A percentile compares a stretch with the other conserved stretches of the same genome.
These are phyloP conservation scores for Tetranychus truncatus DNA, from an alignment of 2,888 invertebrate species.

Conservation along the genomic window DNA sequence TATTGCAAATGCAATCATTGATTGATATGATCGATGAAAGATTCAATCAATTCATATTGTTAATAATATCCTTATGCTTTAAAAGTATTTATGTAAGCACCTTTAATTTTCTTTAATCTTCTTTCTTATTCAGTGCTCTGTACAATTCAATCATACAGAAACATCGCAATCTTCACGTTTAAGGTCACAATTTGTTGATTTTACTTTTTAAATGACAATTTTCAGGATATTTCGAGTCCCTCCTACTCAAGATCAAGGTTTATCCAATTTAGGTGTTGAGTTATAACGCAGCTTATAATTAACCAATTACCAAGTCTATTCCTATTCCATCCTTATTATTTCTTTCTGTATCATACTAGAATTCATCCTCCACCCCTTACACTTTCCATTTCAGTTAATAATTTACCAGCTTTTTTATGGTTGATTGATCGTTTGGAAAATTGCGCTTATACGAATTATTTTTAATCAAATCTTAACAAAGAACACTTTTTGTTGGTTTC, in stretches of 20 bases:
- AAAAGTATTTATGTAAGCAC: too few species aligned
- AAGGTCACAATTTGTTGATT: not conserved
- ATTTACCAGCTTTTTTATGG: not conserved
- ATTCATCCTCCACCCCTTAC: not conserved
- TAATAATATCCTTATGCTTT: too few species aligned
- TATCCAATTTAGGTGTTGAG: not conserved
- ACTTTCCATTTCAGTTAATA: conserved; percentile 5
- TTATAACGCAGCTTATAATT: too few species aligned
- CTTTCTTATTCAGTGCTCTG: too few species aligned
- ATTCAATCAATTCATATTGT: not conserved
- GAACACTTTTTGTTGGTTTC: too few species aligned
- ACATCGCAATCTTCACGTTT: too few species aligned
- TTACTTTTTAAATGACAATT: not conserved
- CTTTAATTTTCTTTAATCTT: too few species aligned
- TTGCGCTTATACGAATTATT: not conserved
- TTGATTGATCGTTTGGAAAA: not conserved
- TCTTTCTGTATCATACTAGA: too few species aligned
- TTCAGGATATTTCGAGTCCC: not conserved
- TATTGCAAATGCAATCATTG: not conserved
- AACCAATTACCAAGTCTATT: too few species aligned
- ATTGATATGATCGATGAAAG: not conserved
- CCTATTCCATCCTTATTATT: too few species aligned
- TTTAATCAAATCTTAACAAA: not conserved
- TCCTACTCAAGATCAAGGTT: conserved; percentile 1
- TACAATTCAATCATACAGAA: too few species aligned